A percentile compares a stretch with the other conserved stretches of the same genome.
Evolutionary conservation across 2,113 vertebrate species (phyloP).

Genomic region (Hemibagrus wyckioides): DNA sequence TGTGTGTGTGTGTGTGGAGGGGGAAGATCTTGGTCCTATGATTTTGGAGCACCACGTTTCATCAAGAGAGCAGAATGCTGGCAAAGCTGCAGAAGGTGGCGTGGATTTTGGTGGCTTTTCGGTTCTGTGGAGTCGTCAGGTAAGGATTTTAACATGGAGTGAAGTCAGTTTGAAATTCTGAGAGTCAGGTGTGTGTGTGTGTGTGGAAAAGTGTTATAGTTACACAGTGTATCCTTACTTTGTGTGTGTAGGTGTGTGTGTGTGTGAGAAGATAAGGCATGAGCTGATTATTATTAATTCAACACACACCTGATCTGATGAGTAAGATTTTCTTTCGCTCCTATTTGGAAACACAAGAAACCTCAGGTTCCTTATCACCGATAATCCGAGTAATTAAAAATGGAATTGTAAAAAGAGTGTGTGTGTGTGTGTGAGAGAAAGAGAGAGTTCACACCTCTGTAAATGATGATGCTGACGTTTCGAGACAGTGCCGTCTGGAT

Average conservation of each 20-base stretch:
- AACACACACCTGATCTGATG: not conserved
- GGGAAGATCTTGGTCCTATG: not conserved
- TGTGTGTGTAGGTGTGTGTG: not conserved
- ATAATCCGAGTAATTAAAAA: not conserved
- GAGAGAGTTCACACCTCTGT: not conserved
- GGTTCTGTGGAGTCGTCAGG: constrained; percentile 66
- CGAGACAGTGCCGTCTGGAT: constrained; percentile 30
- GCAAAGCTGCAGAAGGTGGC: constrained; percentile 55
- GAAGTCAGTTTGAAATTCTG: not conserved
- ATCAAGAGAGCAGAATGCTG: constrained; percentile 59
- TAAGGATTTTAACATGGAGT: constrained; percentile 43
- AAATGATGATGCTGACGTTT: constrained; percentile 24
- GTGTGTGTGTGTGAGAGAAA: too few species aligned
- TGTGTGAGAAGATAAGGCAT: not conserved
- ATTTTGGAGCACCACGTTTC: not conserved
- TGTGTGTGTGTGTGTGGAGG: not conserved
- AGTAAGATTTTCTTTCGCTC: not conserved
- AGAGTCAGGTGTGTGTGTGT: not conserved
- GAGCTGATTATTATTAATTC: too few species aligned
- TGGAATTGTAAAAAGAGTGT: not conserved
- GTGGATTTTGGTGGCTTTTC: constrained; percentile 60
- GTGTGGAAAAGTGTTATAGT: not conserved
- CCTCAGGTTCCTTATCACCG: not conserved
- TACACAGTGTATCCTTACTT: not conserved
- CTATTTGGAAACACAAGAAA: not conserved